Evolutionary conservation across 2,888 invertebrate genomes (phyloP).

Genomic region (Mongoloraphidia duomilia): DNA sequence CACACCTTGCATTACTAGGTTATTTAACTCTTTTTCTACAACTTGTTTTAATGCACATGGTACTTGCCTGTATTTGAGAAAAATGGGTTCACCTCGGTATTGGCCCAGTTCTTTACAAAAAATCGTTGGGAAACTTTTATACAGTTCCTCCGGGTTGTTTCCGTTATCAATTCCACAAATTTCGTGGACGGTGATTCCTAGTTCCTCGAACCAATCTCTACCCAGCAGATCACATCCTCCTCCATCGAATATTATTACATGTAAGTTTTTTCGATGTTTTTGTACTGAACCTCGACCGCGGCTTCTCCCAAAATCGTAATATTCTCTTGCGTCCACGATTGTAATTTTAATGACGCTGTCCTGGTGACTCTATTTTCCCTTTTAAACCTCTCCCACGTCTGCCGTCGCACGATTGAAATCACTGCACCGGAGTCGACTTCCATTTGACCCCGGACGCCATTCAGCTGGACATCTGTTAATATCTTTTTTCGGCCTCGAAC

Average conservation of each 20-base stretch:
- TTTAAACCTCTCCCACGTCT: background rate
- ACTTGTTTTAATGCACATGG: slow-evolving; percentile 1
- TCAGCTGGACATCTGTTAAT: background rate
- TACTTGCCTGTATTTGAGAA: slow-evolving; percentile 1
- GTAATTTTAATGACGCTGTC: background rate
- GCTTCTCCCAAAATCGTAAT: background rate
- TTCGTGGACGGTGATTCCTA: too few species aligned
- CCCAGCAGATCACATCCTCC: background rate
- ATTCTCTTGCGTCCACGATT: background rate
- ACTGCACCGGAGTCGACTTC: slow-evolving; percentile 2
- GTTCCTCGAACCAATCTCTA: slow-evolving; percentile 1
- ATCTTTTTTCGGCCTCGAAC: too few species aligned
- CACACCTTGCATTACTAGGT: slow-evolving; percentile 6
- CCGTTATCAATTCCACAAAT: too few species aligned
- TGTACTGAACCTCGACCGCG: slow-evolving; percentile 3
- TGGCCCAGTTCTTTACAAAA: too few species aligned
- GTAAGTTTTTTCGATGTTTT: background rate
- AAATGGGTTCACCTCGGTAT: too few species aligned
- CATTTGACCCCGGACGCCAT: background rate
- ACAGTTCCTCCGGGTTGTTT: too few species aligned
- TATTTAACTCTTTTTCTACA: slow-evolving; percentile 1
- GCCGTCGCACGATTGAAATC: too few species aligned
- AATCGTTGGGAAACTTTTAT: too few species aligned
- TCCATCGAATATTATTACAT: background rate
- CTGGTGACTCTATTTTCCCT: background rate